Evolutionary conservation across 2,888 invertebrate species (phyloP), one percentile per base, ranked within the genome.

Genomic region (Ecliptopera silaceata): DNA sequence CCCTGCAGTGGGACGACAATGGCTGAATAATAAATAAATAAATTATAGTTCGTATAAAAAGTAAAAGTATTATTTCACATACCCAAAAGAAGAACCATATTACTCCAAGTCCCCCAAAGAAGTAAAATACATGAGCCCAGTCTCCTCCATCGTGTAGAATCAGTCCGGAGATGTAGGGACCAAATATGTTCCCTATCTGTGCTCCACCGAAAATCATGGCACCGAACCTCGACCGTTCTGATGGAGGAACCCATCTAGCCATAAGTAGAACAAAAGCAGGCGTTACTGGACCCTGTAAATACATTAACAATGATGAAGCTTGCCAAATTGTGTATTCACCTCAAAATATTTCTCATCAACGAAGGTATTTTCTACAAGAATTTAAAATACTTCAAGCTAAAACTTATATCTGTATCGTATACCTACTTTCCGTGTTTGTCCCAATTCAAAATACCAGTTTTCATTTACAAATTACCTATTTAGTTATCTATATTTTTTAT

Each of bases 151-250:
- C 74, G 3, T 84, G 66, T 57, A 92, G 74, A 5, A 93, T 65
- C 4, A 89, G 42, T 0, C 92, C 92, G 26, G 92, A 92, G 22
- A 92, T 68, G 45, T 86, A 84, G 1, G 91, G 92, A 0, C 92
- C 92, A n/a, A 87, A 72, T 8, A 93, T 87, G 45, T 92, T 92
- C 11, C 93, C 93, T 13, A 93, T 71, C 72, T 92, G 91, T 2
- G 92, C 91, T 0, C 93, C 93, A 22, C 93, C 92, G 54, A 93
- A 93, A 50, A 93, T 92, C 75, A 94, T 88, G 1, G 93, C 92
- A 0, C 93, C 93, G 36, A 93, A 85, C 39, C 88, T 77, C 3
- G 93, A 92, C 29, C 93, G 76, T 65, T 94, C 94, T 3, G 84
- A 70, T 0, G 93, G 91, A 0, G 93, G 93, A 0, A 92, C 90